Base-by-base conservation (phyloP, 2,113 vertebrate species). In the Bucco capensis region DNA sequence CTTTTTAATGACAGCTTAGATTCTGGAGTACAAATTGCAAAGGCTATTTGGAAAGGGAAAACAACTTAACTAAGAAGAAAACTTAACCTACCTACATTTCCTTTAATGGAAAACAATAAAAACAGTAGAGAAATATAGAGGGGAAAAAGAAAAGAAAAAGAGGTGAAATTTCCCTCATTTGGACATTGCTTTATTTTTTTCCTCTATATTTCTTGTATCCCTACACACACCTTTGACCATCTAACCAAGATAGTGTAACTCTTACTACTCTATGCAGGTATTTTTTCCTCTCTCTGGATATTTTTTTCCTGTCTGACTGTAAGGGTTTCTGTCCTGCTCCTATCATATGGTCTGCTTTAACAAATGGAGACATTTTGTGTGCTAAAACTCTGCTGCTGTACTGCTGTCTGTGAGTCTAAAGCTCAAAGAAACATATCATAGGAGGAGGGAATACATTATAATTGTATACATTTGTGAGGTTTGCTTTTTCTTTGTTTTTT, bases 371-470 rank as follows among this genome's bases (percentile, higher is more conserved):
- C 84, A 82, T 90, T 91, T 81, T 82, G 18, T 94, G 62, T 83
- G 42, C 79, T 86, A 89, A 93, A 90, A 56, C 28, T 83, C 83
- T 31, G 24, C n/a, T 70, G 50, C 44, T 94, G 61, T 38, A 24
- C 27, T 56, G 75, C 86, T 94, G 66, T 92, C 88, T 93, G 38
- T 47, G 76, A 73, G 62, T 73, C 74, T 96, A 89, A 91, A 92
- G 23, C 73, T 93, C 90, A 88, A 96, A 82, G 40, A 94, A 86
- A 56, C 18, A 31, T 65, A 62, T 15, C 10, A 35, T 18, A 57
- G 57, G 46, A 93, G 46, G 30, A 94, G 24, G 23, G 53, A 86
- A 69, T 40, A 79, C 0, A 1, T 65, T 90, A 46, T 71, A 79
- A 88, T 84, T 85, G 38, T 76, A 13, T 73, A 83, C 62, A 13